A percentile compares a stretch with the other conserved stretches of the same genome.
These are phyloP conservation scores for Sylvia borin DNA, from an alignment of 2,797 vertebrate species.

Conservation along the genomic window DNA sequence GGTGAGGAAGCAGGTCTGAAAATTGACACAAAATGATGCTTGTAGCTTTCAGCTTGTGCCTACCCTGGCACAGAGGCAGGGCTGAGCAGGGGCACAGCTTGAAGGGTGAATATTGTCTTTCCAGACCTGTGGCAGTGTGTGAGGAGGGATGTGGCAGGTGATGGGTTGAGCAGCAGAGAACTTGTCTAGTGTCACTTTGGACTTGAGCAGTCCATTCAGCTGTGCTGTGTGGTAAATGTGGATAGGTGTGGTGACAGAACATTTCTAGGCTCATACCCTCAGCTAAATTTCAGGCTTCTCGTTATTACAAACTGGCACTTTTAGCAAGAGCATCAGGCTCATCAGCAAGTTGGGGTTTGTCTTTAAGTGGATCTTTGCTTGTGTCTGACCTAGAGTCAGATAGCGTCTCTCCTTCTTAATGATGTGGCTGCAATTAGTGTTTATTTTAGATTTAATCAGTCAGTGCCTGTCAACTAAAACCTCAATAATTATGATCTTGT, in stretches of 20 bases:
- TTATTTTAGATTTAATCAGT: constrained; percentile 58
- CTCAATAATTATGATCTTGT: constrained; percentile 32
- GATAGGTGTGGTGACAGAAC: background rate
- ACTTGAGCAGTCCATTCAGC: background rate
- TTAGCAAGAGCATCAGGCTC: background rate
- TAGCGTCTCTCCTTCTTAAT: background rate
- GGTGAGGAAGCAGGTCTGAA: background rate
- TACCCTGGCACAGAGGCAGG: background rate
- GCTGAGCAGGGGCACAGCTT: background rate
- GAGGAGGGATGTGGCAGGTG: background rate
- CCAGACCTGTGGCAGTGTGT: fast-evolving
- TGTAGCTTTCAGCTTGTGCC: background rate
- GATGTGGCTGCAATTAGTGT: constrained; percentile 17
- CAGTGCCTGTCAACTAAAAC: constrained; percentile 6
- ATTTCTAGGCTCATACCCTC: background rate
- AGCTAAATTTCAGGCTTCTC: background rate
- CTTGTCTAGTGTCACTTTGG: background rate
- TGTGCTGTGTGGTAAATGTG: background rate
- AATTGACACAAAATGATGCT: background rate
- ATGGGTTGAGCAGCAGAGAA: background rate
- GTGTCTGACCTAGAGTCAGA: background rate
- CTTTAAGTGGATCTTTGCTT: background rate
- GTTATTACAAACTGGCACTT: background rate
- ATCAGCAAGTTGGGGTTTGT: background rate
- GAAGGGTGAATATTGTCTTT: background rate